These are phyloP conservation scores for Gallinago undulata DNA, from an alignment of 2,113 vertebrate species.

Conservation along the genomic window DNA sequence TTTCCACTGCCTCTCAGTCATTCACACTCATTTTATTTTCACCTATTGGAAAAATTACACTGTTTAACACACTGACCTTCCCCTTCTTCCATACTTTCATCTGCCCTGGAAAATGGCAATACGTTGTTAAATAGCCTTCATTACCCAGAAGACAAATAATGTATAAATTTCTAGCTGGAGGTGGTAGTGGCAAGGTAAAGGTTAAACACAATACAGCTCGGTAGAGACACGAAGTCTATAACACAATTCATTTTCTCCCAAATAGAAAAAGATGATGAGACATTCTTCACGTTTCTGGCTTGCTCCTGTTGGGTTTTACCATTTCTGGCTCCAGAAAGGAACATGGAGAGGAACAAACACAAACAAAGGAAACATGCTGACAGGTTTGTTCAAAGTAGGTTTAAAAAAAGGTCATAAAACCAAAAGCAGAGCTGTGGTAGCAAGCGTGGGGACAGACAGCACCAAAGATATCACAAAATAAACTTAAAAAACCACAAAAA, in stretches of 20 bases:
- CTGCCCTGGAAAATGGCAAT: background rate
- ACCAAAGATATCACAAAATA: background rate
- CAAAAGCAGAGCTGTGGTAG: background rate
- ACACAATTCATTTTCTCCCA: background rate
- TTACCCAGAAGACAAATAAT: background rate
- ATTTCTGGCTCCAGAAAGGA: background rate
- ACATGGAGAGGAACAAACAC: background rate
- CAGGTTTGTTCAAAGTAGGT: background rate
- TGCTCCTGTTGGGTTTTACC: background rate
- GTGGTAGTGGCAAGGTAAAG: background rate
- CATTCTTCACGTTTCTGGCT: slow-evolving; percentile 15
- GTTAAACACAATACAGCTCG: background rate
- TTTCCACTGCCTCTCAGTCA: background rate
- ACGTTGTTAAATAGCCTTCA: background rate
- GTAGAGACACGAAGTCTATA: background rate
- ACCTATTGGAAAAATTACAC: background rate
- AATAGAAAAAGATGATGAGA: background rate
- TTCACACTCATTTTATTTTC: background rate
- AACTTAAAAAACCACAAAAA: background rate
- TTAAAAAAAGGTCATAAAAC: background rate
- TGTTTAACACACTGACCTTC: background rate
- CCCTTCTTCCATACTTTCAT: background rate
- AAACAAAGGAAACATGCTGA: background rate
- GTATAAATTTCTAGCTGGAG: background rate
- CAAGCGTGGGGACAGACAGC: background rate